Percentiles rank a stretch among this genome's conserved stretches.
Conservation (phyloP, 2,113 vertebrate species). For the Chrysemys picta region DNA sequence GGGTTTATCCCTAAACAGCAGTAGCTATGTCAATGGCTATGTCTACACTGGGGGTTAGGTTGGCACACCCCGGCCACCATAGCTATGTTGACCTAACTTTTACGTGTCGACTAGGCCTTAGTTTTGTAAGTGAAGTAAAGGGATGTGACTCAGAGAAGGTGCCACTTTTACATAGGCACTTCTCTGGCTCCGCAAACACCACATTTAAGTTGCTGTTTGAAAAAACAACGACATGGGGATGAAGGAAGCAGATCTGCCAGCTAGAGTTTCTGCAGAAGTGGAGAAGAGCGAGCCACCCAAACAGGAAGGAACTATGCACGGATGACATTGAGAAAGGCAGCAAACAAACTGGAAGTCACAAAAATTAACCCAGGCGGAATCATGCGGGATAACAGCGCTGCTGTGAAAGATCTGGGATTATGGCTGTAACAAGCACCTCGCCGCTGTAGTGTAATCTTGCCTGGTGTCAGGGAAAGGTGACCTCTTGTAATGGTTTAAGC, state of each 20-base stretch:
- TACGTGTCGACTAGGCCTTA: not conserved
- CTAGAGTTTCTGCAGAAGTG: not conserved
- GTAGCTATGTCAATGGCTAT: not conserved
- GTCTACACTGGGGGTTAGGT: not conserved
- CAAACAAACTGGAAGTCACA: accelerated
- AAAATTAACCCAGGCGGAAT: not conserved
- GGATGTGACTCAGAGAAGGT: not conserved
- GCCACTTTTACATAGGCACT: not conserved
- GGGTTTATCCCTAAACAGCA: not conserved
- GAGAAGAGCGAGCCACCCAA: accelerated
- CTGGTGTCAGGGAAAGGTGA: not conserved
- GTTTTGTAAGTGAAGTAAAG: not conserved
- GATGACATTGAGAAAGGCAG: not conserved
- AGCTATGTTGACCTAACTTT: not conserved
- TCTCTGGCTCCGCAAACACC: not conserved
- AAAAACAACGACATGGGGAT: accelerated
- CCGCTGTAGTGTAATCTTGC: not conserved
- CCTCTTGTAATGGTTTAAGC: not conserved
- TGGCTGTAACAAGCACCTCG: not conserved
- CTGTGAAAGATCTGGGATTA: not conserved
- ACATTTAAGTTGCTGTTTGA: not conserved
- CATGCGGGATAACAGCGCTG: accelerated
- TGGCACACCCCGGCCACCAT: not conserved
- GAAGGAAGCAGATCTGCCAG: not conserved
- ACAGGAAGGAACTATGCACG: accelerated